Evolutionary conservation across 2,113 vertebrate genomes (phyloP), one percentile per base, ranked within the genome.

Genomic region (Dipodomys ordii): DNA sequence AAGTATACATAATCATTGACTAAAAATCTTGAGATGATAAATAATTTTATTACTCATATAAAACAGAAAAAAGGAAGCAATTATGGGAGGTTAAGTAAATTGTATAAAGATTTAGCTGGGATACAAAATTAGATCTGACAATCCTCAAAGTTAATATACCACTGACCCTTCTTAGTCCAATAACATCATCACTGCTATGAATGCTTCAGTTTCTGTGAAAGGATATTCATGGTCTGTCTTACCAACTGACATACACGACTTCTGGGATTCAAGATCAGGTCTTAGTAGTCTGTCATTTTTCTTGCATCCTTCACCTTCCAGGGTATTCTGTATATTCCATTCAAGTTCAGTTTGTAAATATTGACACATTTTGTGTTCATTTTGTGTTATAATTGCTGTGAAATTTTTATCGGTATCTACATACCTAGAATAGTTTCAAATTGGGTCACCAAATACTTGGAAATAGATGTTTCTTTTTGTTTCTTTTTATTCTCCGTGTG

Each of bases 41-140:
- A 82, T 82, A 69, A 77, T 89, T 23, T 76, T 80, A 64, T 77
- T 60, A 91, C 44, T 16, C 81, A 6, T 60, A 28, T 46, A 87
- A 81, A 57, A 74, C 60, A 30, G 3, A 87, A 22, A 71, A 92
- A 69, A 82, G 92, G 81, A 81, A 39, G 30, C 22, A 46, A 64
- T 18, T 39, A 1, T 10, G 3, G 49, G 35, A 60, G 28, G 88
- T 90, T 69, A 92, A 88, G 35, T 65, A 35, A 90, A 84, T 69
- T 23, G 20, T 39, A 67, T 1, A 86, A 57, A 83, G 22, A 28
- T 44, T 25, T 62, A 35, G 30, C 22, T 49, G 44, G 2, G 4
- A 57, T 80, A 39, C 7, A 67, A 82, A 87, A 84, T 46, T 46
- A 64, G 49, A 32, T 46, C 12, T 7, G 65, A 30, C 39, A 22